Conservation (phyloP, 2,113 vertebrate genomes). For the Phrynosoma blainvillii region DNA sequence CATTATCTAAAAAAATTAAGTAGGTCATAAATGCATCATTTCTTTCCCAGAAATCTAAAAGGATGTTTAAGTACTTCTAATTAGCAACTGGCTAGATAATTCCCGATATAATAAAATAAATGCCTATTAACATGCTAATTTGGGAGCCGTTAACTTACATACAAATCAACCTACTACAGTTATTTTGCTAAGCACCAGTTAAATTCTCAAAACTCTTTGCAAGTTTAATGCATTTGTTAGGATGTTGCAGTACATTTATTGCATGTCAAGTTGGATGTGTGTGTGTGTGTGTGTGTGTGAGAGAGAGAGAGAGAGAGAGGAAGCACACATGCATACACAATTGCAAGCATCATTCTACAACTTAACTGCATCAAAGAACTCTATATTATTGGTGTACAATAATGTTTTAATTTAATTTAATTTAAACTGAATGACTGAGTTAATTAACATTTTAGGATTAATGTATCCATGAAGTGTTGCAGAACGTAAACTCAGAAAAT, state of each 20-base stretch:
- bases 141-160: slow-evolving; percentile 71
- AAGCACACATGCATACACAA: no score
- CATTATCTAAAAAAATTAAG: slow-evolving; percentile 51
- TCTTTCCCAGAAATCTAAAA: slow-evolving; percentile 49
- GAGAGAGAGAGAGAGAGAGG: no score
- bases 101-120: slow-evolving; percentile 68
- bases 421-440: slow-evolving; percentile 65
- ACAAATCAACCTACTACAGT: slow-evolving; percentile 59
- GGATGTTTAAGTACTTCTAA: slow-evolving; percentile 61
- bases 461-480: slow-evolving; percentile 26
- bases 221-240: slow-evolving; percentile 69
- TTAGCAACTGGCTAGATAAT: slow-evolving; percentile 65
- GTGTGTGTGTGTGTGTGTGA: slow-evolving; percentile 54
- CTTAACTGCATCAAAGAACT: slow-evolving; percentile 54
- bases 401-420: slow-evolving; percentile 65
- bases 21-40: slow-evolving; percentile 54
- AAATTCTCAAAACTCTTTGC: slow-evolving; percentile 59
- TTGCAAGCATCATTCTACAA: slow-evolving; percentile 60
- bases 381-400: slow-evolving; percentile 58
- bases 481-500: not conserved
- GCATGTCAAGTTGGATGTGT: slow-evolving; percentile 57
- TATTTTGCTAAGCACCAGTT: slow-evolving; percentile 66
- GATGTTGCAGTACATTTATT: slow-evolving; percentile 55
- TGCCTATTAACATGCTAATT: slow-evolving; percentile 73
- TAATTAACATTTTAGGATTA: slow-evolving; percentile 59